Evolutionary conservation across 2,888 invertebrate species (phyloP), one percentile per base, ranked within the genome.

Genomic region (Drosophila anceps): DNA sequence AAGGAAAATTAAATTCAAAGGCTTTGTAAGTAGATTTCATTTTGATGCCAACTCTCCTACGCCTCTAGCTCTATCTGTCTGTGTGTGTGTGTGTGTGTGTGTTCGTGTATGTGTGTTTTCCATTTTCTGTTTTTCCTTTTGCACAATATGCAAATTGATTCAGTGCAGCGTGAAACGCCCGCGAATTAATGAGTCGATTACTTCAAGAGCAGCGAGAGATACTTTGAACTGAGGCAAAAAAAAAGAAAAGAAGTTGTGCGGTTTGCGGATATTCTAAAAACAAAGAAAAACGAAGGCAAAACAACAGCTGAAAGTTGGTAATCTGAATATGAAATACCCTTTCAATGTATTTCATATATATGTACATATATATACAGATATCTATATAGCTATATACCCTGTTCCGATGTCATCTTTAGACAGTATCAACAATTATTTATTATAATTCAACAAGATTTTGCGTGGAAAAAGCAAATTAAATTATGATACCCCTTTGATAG

Each of bases 121-220:
- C 18, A 44, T 67, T 69, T 72, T 50, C 39, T 39, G 29, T 63
- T 70, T 58, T 57, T 51, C 51, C 71, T 81, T 89, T 84, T 86
- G 88, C 84, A 81, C 77, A 88, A 85, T 83, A 90, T 87, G 87
- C 87, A 90, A 90, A 90, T 85, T 78, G 80, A 82, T 83, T 77
- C 90, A 85, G 73, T 88, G 89, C 89, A 88, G 82, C 87, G 81
- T 90, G 88, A 85, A 86, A 88, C 70, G 79, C 78, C 88, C 78
- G 86, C 78, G 91, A 91, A 89, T 91, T 89, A 90, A 91, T 91
- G 89, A 86, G 82, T 81, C 89, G 90, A 90, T 90, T 90, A 85
- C 82, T 90, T 76, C 81, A 72, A 81, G 77, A 79, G 78, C 69
- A 79, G 50, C 39, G 64, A 66, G 70, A 67, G 31, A 41, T 35